phyloP scores from a whole-genome alignment of 2,113 vertebrate species.

The Macquaria ambigua region DNA sequence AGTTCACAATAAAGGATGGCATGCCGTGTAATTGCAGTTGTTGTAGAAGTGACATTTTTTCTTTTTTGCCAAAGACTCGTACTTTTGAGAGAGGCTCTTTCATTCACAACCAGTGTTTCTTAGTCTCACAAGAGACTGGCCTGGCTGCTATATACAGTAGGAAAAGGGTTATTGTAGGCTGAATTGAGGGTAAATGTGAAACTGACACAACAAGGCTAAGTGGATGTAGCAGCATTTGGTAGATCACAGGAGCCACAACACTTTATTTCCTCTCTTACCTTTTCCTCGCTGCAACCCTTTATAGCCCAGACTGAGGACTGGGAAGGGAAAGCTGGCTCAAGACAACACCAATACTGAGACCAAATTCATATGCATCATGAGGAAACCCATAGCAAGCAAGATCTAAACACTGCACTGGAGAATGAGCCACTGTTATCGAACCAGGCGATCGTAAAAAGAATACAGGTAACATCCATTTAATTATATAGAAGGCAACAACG shows the following conservation, averaged over 20 bases:
- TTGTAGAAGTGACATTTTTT: conserved; percentile 8
- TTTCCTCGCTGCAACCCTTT: background rate
- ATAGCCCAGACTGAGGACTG: background rate
- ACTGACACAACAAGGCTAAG: conserved; percentile 19
- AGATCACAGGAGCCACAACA: conserved; percentile 1
- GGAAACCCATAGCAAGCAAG: background rate
- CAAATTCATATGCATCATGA: background rate
- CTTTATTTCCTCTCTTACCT: conserved; percentile 7
- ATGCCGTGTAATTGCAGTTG: conserved; percentile 53
- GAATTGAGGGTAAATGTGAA: conserved; percentile 13
- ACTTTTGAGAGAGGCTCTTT: background rate
- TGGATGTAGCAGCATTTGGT: conserved; percentile 17
- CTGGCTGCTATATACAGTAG: background rate
- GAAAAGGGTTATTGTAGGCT: background rate
- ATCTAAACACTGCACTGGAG: background rate
- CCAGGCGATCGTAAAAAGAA: background rate
- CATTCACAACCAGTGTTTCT: conserved; percentile 21
- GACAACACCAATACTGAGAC: background rate
- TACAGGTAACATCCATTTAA: background rate
- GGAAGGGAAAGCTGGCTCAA: background rate
- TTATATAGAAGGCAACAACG: background rate
- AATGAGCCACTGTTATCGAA: conserved; percentile 1
- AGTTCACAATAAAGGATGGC: conserved; percentile 44
- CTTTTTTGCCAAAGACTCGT: conserved; percentile 7
- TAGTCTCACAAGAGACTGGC: background rate